Conservation (phyloP, 1,140 invertebrate species). For the Ceratina calcarata region DNA sequence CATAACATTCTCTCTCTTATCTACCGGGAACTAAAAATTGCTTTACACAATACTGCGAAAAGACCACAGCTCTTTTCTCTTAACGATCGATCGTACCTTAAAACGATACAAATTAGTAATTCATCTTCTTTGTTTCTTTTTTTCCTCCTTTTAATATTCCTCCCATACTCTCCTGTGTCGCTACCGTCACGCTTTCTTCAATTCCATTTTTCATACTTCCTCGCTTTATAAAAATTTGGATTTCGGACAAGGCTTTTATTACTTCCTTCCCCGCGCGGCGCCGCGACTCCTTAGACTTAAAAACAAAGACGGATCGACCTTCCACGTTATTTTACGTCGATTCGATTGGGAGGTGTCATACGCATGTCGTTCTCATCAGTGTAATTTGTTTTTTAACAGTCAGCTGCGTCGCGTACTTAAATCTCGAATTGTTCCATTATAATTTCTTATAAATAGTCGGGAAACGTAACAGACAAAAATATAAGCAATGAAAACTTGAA, state of each 20-base stretch:
- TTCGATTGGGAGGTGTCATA: slow-evolving; percentile 3
- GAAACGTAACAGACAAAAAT: slow-evolving; percentile 55
- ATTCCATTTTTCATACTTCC: slow-evolving; percentile 24
- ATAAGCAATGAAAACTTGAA: slow-evolving; percentile 57
- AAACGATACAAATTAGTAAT: slow-evolving; percentile 64
- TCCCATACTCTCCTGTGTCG: slow-evolving; percentile 38
- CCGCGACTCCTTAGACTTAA: slow-evolving; percentile 14
- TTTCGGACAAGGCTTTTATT: slow-evolving; percentile 32
- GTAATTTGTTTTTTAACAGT: slow-evolving; percentile 11
- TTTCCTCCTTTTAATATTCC: slow-evolving; percentile 2
- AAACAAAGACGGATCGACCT: neutral
- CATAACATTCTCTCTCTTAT: slow-evolving; percentile 12
- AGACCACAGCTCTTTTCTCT: slow-evolving; percentile 57
- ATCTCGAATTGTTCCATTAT: slow-evolving; percentile 20
- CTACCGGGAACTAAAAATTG: slow-evolving; percentile 25
- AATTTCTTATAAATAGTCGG: slow-evolving; percentile 21
- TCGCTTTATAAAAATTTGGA: slow-evolving; percentile 43
- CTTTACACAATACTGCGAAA: slow-evolving; percentile 47
- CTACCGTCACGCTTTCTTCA: slow-evolving; percentile 50
- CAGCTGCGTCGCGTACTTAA: slow-evolving; percentile 7
- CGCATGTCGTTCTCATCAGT: slow-evolving; percentile 13
- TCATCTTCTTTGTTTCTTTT: slow-evolving; percentile 10
- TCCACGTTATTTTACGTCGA: slow-evolving; percentile 12
- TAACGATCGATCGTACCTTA: slow-evolving; percentile 60
- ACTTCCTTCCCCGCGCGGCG: neutral